Base-by-base conservation (phyloP, 2,113 vertebrate species). In the Ciconia maguari region DNA sequence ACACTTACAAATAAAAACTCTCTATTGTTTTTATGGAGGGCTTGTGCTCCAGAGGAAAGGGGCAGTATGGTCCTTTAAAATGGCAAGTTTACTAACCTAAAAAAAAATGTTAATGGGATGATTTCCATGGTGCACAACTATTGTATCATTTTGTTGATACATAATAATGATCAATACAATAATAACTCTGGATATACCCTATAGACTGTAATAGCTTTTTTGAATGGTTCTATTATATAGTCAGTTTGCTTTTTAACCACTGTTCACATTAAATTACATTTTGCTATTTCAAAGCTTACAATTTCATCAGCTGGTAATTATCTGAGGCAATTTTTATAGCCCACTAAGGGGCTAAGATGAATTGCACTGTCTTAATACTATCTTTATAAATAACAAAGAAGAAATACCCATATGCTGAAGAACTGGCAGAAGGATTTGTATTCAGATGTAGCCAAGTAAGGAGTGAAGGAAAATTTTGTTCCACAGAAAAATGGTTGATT, bases 281-380 rank as follows among this genome's bases (percentile, higher is more conserved):
- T 97, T 90, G 66, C 64, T 88, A 38, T 93, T 96, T 90, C 87
- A 95, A 88, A 96, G 64, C 89, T 95, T 92, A 95, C 82, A 88
- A 66, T 94, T 96, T 96, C 96, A 96, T 97, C 92, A 94, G 32
- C 89, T 92, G 46, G 93, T 94, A 96, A 97, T 96, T 97, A 97
- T 88, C 68, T 41, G 68, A 95, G 55, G 55, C 78, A 91, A 92
- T 83, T 97, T 97, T 97, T 95, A 95, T 94, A 83, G 84, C 70
- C 52, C 49, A 85, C 87, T 94, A 91, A 96, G 90, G 82, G 71
- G 84, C 93, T 92, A 78, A 91, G 87, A 96, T 82, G 71, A 91
- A 95, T 93, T 86, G n/a, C 34, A 71, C 38, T 80, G 93, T 88
- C 91, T 93, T 96, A 87, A 60, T 60, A 72, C 60, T 82, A 64